Conservation (phyloP, 2,797 vertebrate genomes). For the Huso huso region DNA sequence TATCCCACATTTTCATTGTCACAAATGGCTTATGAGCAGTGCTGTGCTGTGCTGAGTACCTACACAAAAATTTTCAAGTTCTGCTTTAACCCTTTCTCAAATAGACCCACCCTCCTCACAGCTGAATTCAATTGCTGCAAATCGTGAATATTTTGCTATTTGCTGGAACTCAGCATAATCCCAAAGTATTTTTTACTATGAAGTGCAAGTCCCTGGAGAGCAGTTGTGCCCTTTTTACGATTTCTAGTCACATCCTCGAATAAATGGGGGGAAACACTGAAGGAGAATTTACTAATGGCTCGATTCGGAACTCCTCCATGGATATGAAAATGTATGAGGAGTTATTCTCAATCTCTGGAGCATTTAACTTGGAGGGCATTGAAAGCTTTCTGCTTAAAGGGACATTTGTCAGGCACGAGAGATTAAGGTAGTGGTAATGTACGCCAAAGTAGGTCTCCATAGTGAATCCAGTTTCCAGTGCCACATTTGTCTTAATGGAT, state of each 20-base stretch:
- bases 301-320: slow-evolving; percentile 40
- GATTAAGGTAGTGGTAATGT: slow-evolving; percentile 27
- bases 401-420: slow-evolving; percentile 31
- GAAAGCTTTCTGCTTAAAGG: slow-evolving; percentile 27
- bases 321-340: slow-evolving; percentile 44
- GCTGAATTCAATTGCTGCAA: background rate
- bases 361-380: slow-evolving; percentile 39
- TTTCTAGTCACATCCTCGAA: slow-evolving; percentile 3
- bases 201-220: slow-evolving; percentile 3
- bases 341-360: slow-evolving; percentile 19
- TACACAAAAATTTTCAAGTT: no score
- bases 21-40: no score
- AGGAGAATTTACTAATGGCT: slow-evolving; percentile 23
- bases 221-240: background rate
- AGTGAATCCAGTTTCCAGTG: slow-evolving; percentile 35
- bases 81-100: no score
- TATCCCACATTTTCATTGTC: no score
- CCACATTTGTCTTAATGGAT: slow-evolving; percentile 35
- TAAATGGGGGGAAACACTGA: background rate
- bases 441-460: slow-evolving; percentile 27
- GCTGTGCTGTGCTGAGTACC: no score
- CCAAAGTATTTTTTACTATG: background rate
- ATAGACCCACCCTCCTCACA: background rate
- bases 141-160: slow-evolving; percentile 1
- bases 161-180: background rate